phyloP scores from a whole-genome alignment of 2,113 vertebrate species.

The Micronisus gabar region DNA sequence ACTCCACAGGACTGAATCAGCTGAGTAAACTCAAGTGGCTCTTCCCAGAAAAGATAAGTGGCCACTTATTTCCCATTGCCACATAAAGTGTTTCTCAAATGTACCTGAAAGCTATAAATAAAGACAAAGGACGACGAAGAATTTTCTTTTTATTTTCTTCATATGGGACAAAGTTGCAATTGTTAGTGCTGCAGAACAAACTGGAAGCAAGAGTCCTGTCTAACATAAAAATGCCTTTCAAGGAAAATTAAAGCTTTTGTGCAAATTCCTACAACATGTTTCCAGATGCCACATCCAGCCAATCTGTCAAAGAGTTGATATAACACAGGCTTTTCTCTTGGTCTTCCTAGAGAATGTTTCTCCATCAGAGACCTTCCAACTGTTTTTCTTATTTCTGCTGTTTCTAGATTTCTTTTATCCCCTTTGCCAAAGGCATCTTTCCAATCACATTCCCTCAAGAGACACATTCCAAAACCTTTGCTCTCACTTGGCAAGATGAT shows the following conservation, averaged over 20 bases:
- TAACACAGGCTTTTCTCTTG: background rate
- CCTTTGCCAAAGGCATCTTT: background rate
- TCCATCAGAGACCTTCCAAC: background rate
- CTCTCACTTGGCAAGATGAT: background rate
- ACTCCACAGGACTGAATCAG: background rate
- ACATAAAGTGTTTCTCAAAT: background rate
- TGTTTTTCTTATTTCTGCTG: background rate
- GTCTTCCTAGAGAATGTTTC: background rate
- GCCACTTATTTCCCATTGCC: background rate
- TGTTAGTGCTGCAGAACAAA: background rate
- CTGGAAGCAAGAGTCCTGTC: accelerated
- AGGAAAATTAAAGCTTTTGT: background rate
- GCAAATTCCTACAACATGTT: background rate
- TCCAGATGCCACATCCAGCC: background rate
- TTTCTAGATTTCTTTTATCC: background rate
- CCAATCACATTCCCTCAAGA: background rate
- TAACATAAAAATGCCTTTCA: background rate
- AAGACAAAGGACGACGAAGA: background rate
- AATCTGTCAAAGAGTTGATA: background rate
- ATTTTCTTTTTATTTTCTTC: background rate
- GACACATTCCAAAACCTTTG: background rate
- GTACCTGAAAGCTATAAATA: background rate
- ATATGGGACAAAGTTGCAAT: background rate
- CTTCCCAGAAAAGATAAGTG: slow-evolving; percentile 8
- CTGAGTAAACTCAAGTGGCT: background rate